Conservation (phyloP, 2,113 vertebrate genomes). For the Xiphophorus couchianus region DNA sequence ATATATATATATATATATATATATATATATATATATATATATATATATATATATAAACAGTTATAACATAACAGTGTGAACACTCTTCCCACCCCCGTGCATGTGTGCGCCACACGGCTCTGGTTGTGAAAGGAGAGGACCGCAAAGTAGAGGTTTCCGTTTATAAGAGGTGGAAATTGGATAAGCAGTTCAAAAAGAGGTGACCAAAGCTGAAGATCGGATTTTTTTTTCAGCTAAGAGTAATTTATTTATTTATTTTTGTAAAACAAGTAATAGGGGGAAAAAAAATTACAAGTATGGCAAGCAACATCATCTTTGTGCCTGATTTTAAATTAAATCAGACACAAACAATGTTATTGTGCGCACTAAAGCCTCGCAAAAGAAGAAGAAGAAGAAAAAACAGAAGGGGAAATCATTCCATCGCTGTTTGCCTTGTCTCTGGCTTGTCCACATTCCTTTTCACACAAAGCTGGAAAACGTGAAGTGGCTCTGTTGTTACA, state of each 20-base stretch:
- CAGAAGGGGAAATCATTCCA: slow-evolving; percentile 16
- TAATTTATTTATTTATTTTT: not conserved
- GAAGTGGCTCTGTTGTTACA: slow-evolving; percentile 70
- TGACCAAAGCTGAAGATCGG: slow-evolving; percentile 16
- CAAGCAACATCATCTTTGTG: not conserved
- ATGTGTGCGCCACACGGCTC: slow-evolving; percentile 23
- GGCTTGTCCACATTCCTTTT: slow-evolving; percentile 38
- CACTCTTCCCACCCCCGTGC: slow-evolving; percentile 38
- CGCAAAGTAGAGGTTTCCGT: slow-evolving; percentile 25
- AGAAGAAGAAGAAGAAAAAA: not conserved
- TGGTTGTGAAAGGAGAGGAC: slow-evolving; percentile 52
- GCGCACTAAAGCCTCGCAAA: not conserved
- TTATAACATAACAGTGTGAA: slow-evolving; percentile 50
- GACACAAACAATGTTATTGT: not conserved
- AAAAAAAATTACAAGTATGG: not conserved
- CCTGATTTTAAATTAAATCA: not conserved
- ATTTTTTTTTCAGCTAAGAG: not conserved
- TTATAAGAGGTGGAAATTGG: slow-evolving; percentile 30
- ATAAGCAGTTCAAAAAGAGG: slow-evolving; percentile 38
- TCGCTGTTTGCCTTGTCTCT: slow-evolving; percentile 33
- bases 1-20: too few species aligned
- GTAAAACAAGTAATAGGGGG: not conserved
- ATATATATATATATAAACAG: not conserved
- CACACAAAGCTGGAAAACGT: slow-evolving; percentile 59
- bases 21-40: too few species aligned